Evolutionary conservation across 2,113 vertebrate genomes (phyloP), one percentile per base, ranked within the genome.

Genomic region (Oncorhynchus gorbuscha): DNA sequence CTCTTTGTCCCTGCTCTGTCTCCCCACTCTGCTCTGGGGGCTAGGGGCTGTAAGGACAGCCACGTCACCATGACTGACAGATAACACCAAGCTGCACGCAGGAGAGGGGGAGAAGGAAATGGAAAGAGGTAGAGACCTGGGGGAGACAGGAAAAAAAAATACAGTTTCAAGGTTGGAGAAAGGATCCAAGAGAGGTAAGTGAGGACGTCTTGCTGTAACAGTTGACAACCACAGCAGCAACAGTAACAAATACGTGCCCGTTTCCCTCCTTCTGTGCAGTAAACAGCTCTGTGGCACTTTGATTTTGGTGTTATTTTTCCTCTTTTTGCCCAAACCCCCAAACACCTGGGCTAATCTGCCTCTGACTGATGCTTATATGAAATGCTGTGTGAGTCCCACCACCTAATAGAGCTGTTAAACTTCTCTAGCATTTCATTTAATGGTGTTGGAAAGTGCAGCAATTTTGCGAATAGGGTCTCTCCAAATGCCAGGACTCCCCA

Each of bases 381-480:
- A 62, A n/a, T 16, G 55, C 16, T 58, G 14, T 58, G 55, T 5
- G 55, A 58, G 55, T 20, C 55, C 16, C 18, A 1, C 39, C 39
- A 18, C 51, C n/a, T 62, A 62, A 62, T 62, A 24, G 18, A 62
- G 59, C 59, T 8, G 7, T 24, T 62, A 18, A 55, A 55, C 51
- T 18, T 55, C 16, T 16, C 51, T 55, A 55, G 51, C 14, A 55
- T 55, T 62, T 9, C 39, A 45, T 58, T 62, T 9, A 62, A 62
- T 55, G 16, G 16, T 55, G n/a, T 91, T 65, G 55, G 71, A 39
- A 26, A 77, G 14, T 48, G 62, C 14, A 14, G 8, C 28, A 24
- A 28, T 74, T 74, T 51, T 22, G 22, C 69, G 22, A 32, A 32
- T 18, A 11, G 59, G 28, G 55, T 32, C 69, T 66, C 18, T 55